Percentiles rank a stretch among this genome's conserved stretches.
Evolutionary conservation across 2,888 invertebrate genomes (phyloP).

Genomic region (Mesodorylaimus sp.): DNA sequence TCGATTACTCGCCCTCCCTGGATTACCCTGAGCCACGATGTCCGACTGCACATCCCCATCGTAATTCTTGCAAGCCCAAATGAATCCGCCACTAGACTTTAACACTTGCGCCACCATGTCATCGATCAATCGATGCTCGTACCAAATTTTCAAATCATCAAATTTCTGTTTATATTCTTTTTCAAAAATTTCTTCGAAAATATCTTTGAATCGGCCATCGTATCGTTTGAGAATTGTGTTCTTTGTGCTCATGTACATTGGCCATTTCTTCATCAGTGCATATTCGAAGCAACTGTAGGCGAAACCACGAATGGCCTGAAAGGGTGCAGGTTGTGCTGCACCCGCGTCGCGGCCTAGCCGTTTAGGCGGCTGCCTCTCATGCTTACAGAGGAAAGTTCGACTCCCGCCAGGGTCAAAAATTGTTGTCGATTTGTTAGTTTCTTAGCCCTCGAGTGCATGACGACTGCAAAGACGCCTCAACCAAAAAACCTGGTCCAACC

Average conservation of each 20-base stretch:
- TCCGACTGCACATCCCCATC: slow-evolving; percentile 80
- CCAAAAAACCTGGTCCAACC: too few species aligned
- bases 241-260: slow-evolving; percentile 71
- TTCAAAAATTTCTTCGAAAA: slow-evolving; percentile 73
- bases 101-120: slow-evolving; percentile 72
- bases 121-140: slow-evolving; percentile 73
- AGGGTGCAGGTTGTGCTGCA: too few species aligned
- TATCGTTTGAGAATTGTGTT: slow-evolving; percentile 73
- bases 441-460: too few species aligned
- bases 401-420: too few species aligned
- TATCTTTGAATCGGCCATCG: slow-evolving; percentile 76
- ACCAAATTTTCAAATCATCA: slow-evolving; percentile 61
- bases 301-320: slow-evolving; percentile 56
- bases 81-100: slow-evolving; percentile 64
- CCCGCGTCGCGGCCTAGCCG: too few species aligned
- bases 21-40: slow-evolving; percentile 58
- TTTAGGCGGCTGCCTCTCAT: too few species aligned
- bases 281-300: slow-evolving; percentile 73
- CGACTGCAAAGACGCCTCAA: too few species aligned
- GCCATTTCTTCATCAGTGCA: slow-evolving; percentile 63
- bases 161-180: slow-evolving; percentile 51
- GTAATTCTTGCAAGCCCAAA: slow-evolving; percentile 84
- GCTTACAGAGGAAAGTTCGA: too few species aligned
- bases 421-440: too few species aligned
- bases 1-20: too few species aligned